These are phyloP conservation scores for Phrynosoma blainvillii DNA, from an alignment of 2,113 vertebrate genomes.

Conservation along the genomic window DNA sequence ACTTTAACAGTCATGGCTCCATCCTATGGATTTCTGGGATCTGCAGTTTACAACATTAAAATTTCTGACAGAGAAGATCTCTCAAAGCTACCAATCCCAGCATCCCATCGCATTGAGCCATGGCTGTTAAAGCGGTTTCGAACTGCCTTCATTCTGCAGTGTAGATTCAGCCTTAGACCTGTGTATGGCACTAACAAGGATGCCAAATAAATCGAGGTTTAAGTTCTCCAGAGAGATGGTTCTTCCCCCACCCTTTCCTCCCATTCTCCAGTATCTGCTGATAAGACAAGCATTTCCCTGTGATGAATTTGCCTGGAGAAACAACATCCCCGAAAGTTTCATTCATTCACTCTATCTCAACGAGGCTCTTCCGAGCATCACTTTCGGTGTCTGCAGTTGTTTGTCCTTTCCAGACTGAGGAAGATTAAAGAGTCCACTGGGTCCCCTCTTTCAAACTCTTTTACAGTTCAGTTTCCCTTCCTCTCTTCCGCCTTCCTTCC, in stretches of 20 bases:
- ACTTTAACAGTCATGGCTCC: too few species aligned
- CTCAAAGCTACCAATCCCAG: too few species aligned
- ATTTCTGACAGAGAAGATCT: too few species aligned
- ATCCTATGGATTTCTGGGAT: too few species aligned
- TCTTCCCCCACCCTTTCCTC: background rate
- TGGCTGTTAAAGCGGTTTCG: too few species aligned
- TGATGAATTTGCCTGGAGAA: constrained; percentile 61
- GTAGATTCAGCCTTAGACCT: too few species aligned
- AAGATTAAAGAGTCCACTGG: constrained; percentile 60
- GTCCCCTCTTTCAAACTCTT: background rate
- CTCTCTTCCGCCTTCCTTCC: too few species aligned
- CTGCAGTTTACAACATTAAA: too few species aligned
- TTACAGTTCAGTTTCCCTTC: background rate
- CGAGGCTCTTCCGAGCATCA: background rate
- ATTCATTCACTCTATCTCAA: constrained; percentile 35
- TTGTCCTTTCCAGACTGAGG: constrained; percentile 42
- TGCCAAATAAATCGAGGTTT: constrained; percentile 15
- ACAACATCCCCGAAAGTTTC: constrained; percentile 49
- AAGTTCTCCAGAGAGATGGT: constrained; percentile 13
- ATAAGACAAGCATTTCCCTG: constrained; percentile 53
- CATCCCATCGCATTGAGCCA: too few species aligned
- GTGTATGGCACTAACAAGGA: too few species aligned
- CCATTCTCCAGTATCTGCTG: constrained; percentile 37
- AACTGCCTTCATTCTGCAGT: too few species aligned
- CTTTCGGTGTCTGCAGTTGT: constrained; percentile 2